These are phyloP conservation scores for Collichthys lucidus DNA, from an alignment of 2,113 vertebrate species.

Conservation along the genomic window DNA sequence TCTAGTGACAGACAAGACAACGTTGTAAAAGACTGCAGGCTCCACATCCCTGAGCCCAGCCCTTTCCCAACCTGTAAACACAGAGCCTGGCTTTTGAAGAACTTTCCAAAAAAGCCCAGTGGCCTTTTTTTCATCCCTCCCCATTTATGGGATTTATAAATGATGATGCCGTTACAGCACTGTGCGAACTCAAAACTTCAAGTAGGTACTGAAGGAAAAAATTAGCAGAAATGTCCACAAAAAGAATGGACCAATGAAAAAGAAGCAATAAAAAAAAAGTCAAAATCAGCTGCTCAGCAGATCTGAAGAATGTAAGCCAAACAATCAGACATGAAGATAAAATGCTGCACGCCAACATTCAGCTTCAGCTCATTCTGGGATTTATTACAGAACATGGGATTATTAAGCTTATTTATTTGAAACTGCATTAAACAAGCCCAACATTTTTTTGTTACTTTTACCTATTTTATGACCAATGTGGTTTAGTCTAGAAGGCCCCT, in stretches of 20 bases:
- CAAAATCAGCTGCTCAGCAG: constrained; percentile 8
- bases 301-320: constrained; percentile 31
- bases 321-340: constrained; percentile 38
- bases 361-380: constrained; percentile 34
- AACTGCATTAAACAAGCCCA: constrained; percentile 74
- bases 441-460: constrained; percentile 76
- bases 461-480: constrained; percentile 83
- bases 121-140: constrained; percentile 62
- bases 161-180: constrained; percentile 42
- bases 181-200: constrained; percentile 43
- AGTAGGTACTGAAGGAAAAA: constrained; percentile 40
- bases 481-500: constrained; percentile 84
- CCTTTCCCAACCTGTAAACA: constrained; percentile 79
- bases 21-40: constrained; percentile 86
- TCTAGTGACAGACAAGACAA: constrained; percentile 96
- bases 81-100: constrained; percentile 77
- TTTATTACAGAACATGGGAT: constrained; percentile 57
- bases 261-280: neutral
- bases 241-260: neutral
- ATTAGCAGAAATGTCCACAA: constrained; percentile 18
- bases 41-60: constrained; percentile 71
- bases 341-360: neutral
- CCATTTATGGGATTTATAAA: constrained; percentile 71
- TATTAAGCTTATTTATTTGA: constrained; percentile 74
- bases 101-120: constrained; percentile 69